Percentiles rank a stretch among this genome's conserved stretches.
Evolutionary conservation across 2,888 invertebrate species (phyloP).

Genomic region (Steinernema scapterisci): DNA sequence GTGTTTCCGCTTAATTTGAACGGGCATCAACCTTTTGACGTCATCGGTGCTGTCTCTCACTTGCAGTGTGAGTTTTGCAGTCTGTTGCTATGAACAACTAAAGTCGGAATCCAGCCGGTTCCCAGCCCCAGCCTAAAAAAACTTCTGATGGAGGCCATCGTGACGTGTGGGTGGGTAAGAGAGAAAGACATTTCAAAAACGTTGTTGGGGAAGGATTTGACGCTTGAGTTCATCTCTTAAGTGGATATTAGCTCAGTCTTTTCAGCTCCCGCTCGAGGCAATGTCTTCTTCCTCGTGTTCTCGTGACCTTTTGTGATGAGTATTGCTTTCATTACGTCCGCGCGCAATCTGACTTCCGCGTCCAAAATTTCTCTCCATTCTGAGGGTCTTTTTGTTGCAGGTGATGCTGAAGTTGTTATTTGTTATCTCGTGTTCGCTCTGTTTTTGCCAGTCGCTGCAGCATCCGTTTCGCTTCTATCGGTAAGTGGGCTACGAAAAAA

Average conservation of each 20-base stretch:
- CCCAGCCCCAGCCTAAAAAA: neutral
- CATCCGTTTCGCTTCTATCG: slow-evolving; percentile 25
- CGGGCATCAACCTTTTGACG: neutral
- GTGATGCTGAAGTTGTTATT: slow-evolving; percentile 22
- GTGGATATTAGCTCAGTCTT: neutral
- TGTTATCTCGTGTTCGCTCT: slow-evolving; percentile 8
- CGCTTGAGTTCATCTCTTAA: slow-evolving; percentile 12
- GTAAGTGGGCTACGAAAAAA: slow-evolving; percentile 2
- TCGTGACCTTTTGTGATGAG: too few species aligned
- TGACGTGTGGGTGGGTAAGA: neutral
- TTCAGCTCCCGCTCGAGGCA: neutral
- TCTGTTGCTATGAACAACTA: slow-evolving; percentile 2
- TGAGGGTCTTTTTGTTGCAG: neutral
- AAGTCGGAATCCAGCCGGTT: neutral
- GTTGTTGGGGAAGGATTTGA: neutral
- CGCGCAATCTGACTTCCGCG: neutral
- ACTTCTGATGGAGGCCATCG: neutral
- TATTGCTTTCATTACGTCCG: neutral
- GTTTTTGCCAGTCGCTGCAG: slow-evolving; percentile 19
- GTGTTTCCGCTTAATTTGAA: neutral
- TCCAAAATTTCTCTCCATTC: neutral
- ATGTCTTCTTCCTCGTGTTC: too few species aligned
- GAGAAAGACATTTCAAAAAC: slow-evolving; percentile 20
- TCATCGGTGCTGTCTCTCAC: too few species aligned
- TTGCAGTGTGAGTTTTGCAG: neutral